Conservation (phyloP, 2,888 invertebrate genomes). For the Anticlea derivata region DNA sequence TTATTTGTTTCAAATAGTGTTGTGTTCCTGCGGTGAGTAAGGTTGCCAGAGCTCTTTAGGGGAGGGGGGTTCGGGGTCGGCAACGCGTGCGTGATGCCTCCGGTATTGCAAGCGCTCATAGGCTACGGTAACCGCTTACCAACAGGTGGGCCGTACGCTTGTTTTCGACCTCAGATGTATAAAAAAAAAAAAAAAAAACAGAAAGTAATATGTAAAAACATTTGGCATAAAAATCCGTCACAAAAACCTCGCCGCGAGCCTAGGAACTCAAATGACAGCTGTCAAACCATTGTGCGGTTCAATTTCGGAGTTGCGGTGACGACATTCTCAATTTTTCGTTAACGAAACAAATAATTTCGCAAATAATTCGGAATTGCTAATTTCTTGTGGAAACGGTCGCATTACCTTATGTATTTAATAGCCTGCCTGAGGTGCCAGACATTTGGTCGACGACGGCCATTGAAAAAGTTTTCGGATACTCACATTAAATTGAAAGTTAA, state of each 20-base stretch:
- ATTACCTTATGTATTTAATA: slow-evolving; percentile 30
- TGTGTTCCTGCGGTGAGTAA: too few relatives aligned
- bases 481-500: slow-evolving; percentile 26
- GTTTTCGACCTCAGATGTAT: too few relatives aligned
- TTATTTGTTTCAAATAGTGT: too few relatives aligned
- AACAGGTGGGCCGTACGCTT: too few relatives aligned
- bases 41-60: too few relatives aligned
- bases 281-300: slow-evolving; percentile 38
- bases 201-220: background rate
- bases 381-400: slow-evolving; percentile 34
- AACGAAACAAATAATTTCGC: slow-evolving; percentile 26
- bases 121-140: too few relatives aligned
- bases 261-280: slow-evolving; percentile 33
- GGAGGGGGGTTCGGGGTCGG: too few relatives aligned
- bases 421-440: slow-evolving; percentile 36
- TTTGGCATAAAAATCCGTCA: background rate
- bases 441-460: slow-evolving; percentile 36
- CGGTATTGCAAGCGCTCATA: too few relatives aligned
- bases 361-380: slow-evolving; percentile 31
- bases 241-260: slow-evolving; percentile 29
- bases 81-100: too few relatives aligned
- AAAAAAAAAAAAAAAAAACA: background rate
- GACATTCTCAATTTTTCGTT: slow-evolving; percentile 31
- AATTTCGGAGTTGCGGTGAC: slow-evolving; percentile 28
- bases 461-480: slow-evolving; percentile 32